phyloP scores from a whole-genome alignment of 1,140 invertebrate species.

The Sycophaga agraensis region DNA sequence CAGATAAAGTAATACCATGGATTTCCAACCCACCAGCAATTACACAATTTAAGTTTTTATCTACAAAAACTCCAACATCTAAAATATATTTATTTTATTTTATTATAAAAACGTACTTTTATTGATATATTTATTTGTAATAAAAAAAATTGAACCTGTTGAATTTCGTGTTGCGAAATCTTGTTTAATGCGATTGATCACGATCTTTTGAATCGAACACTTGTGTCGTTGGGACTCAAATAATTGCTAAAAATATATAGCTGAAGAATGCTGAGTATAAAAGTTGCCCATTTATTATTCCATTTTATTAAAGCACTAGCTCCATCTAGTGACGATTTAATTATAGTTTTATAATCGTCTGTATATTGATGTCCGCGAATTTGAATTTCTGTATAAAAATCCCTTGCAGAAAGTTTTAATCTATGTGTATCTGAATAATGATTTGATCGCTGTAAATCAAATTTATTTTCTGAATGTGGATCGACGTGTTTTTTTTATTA shows the following conservation, averaged over 20 bases:
- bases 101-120: too few species aligned
- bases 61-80: slow-evolving; percentile 52
- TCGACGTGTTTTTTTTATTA: slow-evolving; percentile 62
- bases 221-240: slow-evolving; percentile 72
- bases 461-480: too few species aligned
- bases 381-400: slow-evolving; percentile 87
- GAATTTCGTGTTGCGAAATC: slow-evolving; percentile 40
- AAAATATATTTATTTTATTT: slow-evolving; percentile 14
- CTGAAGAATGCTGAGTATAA: slow-evolving; percentile 87
- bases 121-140: too few species aligned
- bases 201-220: slow-evolving; percentile 75
- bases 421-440: too few species aligned
- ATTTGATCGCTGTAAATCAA: too few species aligned
- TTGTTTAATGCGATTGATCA: slow-evolving; percentile 72
- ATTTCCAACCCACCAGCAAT: slow-evolving; percentile 77
- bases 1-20: slow-evolving; percentile 74
- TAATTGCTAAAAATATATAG: slow-evolving; percentile 74
- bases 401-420: too few species aligned
- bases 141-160: slow-evolving; percentile 6
- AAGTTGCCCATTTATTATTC: slow-evolving; percentile 83
- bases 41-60: slow-evolving; percentile 51
- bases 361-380: slow-evolving; percentile 88
- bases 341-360: slow-evolving; percentile 69
- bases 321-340: slow-evolving; percentile 56
- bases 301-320: slow-evolving; percentile 59